Conservation (phyloP, 2,888 invertebrate genomes). For the Rhagonycha fulva region DNA sequence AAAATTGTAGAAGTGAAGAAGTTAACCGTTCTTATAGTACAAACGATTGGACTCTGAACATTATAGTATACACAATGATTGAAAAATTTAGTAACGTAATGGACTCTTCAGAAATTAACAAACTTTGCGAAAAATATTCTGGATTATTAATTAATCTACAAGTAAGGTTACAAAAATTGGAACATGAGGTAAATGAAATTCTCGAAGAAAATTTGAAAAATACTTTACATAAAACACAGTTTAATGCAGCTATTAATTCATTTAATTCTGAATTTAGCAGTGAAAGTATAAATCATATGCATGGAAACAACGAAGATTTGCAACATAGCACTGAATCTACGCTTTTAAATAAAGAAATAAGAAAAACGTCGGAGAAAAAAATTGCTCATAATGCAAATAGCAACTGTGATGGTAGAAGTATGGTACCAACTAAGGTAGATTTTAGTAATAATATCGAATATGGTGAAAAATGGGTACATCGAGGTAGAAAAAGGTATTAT, state of each 20-base stretch:
- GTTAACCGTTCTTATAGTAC: slow-evolving; percentile 57
- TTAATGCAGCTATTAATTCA: slow-evolving; percentile 37
- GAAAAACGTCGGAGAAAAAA: slow-evolving; percentile 34
- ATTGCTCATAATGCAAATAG: not conserved
- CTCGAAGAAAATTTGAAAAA: slow-evolving; percentile 47
- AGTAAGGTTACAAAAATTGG: slow-evolving; percentile 34
- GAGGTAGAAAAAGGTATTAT: slow-evolving; percentile 27
- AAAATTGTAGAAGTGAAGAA: slow-evolving; percentile 45
- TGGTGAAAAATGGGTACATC: slow-evolving; percentile 52
- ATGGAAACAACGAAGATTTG: slow-evolving; percentile 47
- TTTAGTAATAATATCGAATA: slow-evolving; percentile 43
- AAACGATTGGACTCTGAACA: slow-evolving; percentile 62
- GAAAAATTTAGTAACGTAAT: slow-evolving; percentile 61
- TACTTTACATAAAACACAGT: slow-evolving; percentile 37
- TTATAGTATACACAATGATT: slow-evolving; percentile 66
- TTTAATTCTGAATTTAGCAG: slow-evolving; percentile 52
- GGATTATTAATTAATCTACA: slow-evolving; percentile 38
- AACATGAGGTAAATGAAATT: slow-evolving; percentile 45
- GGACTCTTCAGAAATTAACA: slow-evolving; percentile 51
- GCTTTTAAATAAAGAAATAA: not conserved
- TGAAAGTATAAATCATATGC: slow-evolving; percentile 44
- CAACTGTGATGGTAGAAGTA: not conserved
- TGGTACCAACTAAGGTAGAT: slow-evolving; percentile 51
- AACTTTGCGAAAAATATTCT: slow-evolving; percentile 36
- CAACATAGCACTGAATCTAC: slow-evolving; percentile 35